Evolutionary conservation across 2,888 invertebrate species (phyloP), one percentile per base, ranked within the genome.

Genomic region (Lottia gigantea): DNA sequence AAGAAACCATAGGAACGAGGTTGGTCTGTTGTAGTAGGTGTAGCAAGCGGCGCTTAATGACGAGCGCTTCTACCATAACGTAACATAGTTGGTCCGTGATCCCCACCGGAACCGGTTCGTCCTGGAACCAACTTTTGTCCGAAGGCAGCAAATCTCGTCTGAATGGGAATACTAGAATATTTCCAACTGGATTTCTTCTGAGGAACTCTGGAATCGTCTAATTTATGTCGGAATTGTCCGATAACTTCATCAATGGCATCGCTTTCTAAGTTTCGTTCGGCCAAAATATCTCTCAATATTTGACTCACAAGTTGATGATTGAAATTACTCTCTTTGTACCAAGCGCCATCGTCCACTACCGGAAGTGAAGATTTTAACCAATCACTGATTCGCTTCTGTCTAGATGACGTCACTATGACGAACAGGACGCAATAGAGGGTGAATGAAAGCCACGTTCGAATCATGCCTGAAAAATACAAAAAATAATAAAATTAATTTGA

Each of bases 121-220:
- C 72, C 71, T 2, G 76, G 76, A 14, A 74, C 71, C 31, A 76
- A 67, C 46, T 76, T 76, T 12, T 72, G 71, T 4, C 76, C 76
- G 49, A 76, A 76, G 15, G 76, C 65, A 16, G 76, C 74, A 61
- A 74, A 76, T 62, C 76, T 71, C 11, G 76, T 70, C 64, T 76
- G 74, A 8, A 76, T 73, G n/a, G 71, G 72, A 4, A 76, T 23
- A 19, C 49, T 64, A 6, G 64, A 26, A 4, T 46, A 26, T 46
- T 46, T 62, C 68, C 68, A 68, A 16, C 68, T 63, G 11, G 55
- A 55, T 55, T 55, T 55, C 55, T 55, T 55, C 23, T 55, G 55
- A 6, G 23, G 23, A 23, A 19, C 8, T 19, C 19, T 19, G 11
- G 55, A 55, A 23, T 23, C 55, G 12, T 2, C 55, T 19, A 55